These are phyloP conservation scores for Toxotes jaculatrix DNA, from an alignment of 2,113 vertebrate genomes.

Conservation along the genomic window DNA sequence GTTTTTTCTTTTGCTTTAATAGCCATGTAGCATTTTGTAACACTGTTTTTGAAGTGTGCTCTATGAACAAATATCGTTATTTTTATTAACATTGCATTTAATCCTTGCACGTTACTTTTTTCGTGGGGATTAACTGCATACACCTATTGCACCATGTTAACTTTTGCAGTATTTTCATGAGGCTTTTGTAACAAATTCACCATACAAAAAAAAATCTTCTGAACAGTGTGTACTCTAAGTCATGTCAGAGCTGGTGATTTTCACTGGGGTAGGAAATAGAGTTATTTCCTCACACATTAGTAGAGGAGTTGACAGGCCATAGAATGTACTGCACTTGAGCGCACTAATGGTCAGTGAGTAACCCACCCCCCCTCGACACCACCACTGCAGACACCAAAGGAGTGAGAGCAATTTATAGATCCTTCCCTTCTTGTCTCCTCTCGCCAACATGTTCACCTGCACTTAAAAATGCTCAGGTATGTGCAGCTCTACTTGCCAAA, in stretches of 20 bases:
- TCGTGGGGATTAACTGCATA: not conserved
- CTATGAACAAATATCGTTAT: not conserved
- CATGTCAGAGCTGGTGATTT: slow-evolving; percentile 66
- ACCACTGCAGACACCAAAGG: slow-evolving; percentile 54
- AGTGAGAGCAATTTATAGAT: slow-evolving; percentile 70
- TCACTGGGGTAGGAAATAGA: slow-evolving; percentile 66
- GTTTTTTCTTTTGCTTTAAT: not conserved
- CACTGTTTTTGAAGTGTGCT: not conserved
- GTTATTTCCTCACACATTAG: slow-evolving; percentile 80
- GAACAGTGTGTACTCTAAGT: slow-evolving; percentile 62
- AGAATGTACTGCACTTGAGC: slow-evolving; percentile 74
- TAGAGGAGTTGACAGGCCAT: slow-evolving; percentile 75
- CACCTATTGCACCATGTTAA: slow-evolving; percentile 13
- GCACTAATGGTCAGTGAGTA: slow-evolving; percentile 82
- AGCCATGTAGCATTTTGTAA: not conserved
- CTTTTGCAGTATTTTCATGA: slow-evolving; percentile 22
- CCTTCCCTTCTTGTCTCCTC: slow-evolving; percentile 35
- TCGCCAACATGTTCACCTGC: slow-evolving; percentile 43
- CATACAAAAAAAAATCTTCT: slow-evolving; percentile 17
- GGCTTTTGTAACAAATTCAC: slow-evolving; percentile 42
- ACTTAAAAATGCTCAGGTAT: slow-evolving; percentile 38
- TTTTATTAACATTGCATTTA: not conserved
- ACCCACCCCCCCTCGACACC: slow-evolving; percentile 26
- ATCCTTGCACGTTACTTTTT: not conserved
- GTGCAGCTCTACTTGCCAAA: slow-evolving; percentile 7